Conservation (phyloP, 2,888 invertebrate genomes). For the Acleris emargana region DNA sequence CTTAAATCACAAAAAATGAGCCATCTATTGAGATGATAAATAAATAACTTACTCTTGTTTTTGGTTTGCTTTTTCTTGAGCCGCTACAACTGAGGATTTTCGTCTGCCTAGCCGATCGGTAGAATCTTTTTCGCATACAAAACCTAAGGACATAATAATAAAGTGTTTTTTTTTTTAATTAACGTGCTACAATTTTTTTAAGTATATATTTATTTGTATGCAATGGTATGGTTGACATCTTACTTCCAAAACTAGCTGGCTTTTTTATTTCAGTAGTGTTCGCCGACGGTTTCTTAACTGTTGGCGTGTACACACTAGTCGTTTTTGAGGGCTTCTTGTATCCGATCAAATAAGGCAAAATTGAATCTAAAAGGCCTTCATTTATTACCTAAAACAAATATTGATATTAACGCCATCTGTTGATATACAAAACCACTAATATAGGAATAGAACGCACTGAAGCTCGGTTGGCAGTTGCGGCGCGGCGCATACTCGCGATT, state of each 20-base stretch:
- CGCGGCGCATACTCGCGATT: no score
- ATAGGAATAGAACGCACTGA: no score
- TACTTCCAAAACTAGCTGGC: constrained; percentile 79
- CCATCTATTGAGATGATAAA: constrained; percentile 34
- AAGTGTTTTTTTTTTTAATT: neutral
- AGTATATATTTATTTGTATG: constrained; percentile 36
- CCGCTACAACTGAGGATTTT: constrained; percentile 71
- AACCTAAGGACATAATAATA: constrained; percentile 57
- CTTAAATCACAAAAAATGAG: neutral
- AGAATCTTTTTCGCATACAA: constrained; percentile 74
- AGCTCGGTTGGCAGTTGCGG: no score
- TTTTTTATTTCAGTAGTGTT: constrained; percentile 74
- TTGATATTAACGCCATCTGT: constrained; percentile 59
- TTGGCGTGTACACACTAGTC: constrained; percentile 77
- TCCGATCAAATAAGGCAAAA: constrained; percentile 89
- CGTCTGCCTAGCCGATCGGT: constrained; percentile 76
- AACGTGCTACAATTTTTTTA: neutral
- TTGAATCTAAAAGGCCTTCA: constrained; percentile 92
- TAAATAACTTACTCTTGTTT: constrained; percentile 78
- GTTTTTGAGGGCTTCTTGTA: constrained; percentile 82
- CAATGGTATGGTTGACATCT: constrained; percentile 35
- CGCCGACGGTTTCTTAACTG: constrained; percentile 78
- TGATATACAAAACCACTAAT: neutral
- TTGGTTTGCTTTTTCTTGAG: constrained; percentile 65
- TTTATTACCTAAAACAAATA: constrained; percentile 86